Evolutionary conservation across 1,140 invertebrate species (phyloP), one percentile per base, ranked within the genome.

Genomic region (Sycobia sp.): DNA sequence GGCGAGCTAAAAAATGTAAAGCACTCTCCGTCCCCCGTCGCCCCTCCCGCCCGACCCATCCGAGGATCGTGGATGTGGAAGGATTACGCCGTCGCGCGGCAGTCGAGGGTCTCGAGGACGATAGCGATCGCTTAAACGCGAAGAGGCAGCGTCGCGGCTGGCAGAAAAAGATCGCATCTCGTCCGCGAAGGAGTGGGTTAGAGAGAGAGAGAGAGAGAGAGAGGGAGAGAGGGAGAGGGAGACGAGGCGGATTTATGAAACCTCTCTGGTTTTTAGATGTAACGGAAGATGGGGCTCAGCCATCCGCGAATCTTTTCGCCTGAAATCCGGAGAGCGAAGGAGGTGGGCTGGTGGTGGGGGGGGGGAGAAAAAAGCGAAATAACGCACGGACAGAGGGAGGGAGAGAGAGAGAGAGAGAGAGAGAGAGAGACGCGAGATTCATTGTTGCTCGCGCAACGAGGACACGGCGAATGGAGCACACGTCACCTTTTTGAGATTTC

Each of bases 401-500:
- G 16, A 49, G 8, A 49, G 1, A 4, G 4, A 29, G 16, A 16
- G 9, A 20, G 1, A 53, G 1, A 53, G 7, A 23, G 23, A 14
- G 8, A 39, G 34, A 39, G 14, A 27, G 29, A 54, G 29, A 54
- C 41, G 13, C 34, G 16, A 44, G 53, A n/a, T 29, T 56, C 53
- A 56, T 56, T 44, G 53, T 56, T 22, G 16, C 20, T 16, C 53
- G 47, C n/a, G 25, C 32, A 56, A 56, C 23, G 39, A 44, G 53
- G 39, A 32, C 53, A 32, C 32, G 34, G 47, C 22, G 23, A 41
- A 20, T 20, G 29, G 51, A 54, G 51, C n/a, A n/a, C 36, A 53
- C 38, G 25, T 32, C 53, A 43, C 53, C 53, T 44, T 53, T n/a
- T 43, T 43, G 32, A 56, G 38, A 43, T 56, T 56, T 56, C 39